Evolutionary conservation across 2,113 vertebrate species (phyloP), one percentile per base, ranked within the genome.

Genomic region (Colossoma macropomum): DNA sequence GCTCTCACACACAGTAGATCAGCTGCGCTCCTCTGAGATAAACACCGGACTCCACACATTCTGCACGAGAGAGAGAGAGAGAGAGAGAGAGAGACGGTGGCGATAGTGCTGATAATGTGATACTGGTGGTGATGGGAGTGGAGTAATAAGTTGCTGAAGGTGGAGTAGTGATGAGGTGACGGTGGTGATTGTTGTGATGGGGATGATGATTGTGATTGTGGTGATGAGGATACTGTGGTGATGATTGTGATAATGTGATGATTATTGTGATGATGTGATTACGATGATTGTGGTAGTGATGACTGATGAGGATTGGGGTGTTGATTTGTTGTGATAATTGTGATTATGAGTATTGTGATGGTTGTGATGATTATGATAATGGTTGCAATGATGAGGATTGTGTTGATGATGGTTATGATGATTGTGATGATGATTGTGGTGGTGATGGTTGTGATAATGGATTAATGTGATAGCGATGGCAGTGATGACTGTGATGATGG

Each of bases 261-360:
- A 9, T 25, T 23, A 59, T 30, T 17, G 16, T 77, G 25, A 50
- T 7, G 12, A 50, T 50, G 3, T 52, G 15, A 8, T 1, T 9
- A 13, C n/a, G 32, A 62, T n/a, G 28, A 1, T n/a, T 17, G 71
- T 48, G n/a, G 70, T 79, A 63, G 66, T 59, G 38, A 80, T 48
- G 28, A 32, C 4, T 27, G 25, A 63, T 27, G 27, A 15, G 2
- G 13, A 2, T 13, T n/a, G n/a, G n/a, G n/a, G n/a, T n/a, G n/a
- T n/a, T n/a, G n/a, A n/a, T n/a, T n/a, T n/a, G n/a, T n/a, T n/a
- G n/a, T 5, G 9, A 16, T 63, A 15, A 16, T 65, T 12, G 8
- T n/a, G n/a, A 63, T 27, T 10, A 5, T 27, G n/a, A 27, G 4
- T 21, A 11, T n/a, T n/a, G 25, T 32, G 27, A 66, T 21, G 16